Evolutionary conservation across 2,113 vertebrate species (phyloP), one percentile per base, ranked within the genome.

Genomic region (Leucoraja erinaceus): DNA sequence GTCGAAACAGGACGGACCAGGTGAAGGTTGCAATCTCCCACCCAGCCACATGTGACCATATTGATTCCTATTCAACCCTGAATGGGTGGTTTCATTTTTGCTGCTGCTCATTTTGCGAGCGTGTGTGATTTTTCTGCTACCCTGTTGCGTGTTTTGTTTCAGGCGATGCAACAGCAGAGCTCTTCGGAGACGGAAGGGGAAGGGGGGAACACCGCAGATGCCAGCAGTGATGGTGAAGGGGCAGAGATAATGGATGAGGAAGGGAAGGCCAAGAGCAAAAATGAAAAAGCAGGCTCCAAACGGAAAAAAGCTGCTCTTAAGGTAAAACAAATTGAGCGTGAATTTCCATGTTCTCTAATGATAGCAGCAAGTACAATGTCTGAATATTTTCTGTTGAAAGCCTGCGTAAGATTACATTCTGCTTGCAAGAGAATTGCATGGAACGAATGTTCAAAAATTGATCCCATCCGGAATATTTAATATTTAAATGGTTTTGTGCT

Each of bases 181-280:
- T 99, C 97, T 12, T 98, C 98, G 70, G 98, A 99, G 95, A 98
- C 98, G 0, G 98, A 99, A 94, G 97, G 97, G 18, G 98, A 98
- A 94, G 98, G 97, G 3, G 98, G 97, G 25, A 97, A 98, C 93
- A 95, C 97, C 0, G 98, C 97, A 22, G 98, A 99, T 61, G 98
- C 97, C 93, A 99, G 98, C 97, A 99, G 98, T 9, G 98, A 99
- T 94, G 96, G 95, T 0, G 98, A 99, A 84, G 98, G 98, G 95
- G 98, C 97, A 0, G 97, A 98, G 92, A 95, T 96, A 90, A 96
- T 98, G 94, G 98, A 97, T 94, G 97, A 98, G 93, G 97, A 98
- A 74, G 96, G 97, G 93, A 98, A 98, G 95, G 97, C 96, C 93
- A 98, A 98, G 95, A 95, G 97, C 93, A 98, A 98, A 96, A 97